Evolutionary conservation across 2,888 invertebrate species (phyloP), one percentile per base, ranked within the genome.

Genomic region (Lithophane socia): DNA sequence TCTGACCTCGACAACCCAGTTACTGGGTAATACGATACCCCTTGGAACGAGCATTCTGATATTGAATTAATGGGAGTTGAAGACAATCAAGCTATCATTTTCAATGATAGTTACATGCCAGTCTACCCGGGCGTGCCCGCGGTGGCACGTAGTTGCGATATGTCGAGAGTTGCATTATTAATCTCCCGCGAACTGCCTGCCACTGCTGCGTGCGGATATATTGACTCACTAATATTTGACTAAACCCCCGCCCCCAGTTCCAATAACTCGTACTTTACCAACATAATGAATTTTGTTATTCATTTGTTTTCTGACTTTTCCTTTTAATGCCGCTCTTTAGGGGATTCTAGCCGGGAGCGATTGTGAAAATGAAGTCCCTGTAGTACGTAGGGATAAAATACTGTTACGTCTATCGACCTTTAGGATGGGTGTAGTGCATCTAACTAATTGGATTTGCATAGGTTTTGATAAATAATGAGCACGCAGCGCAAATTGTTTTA

Each of bases 171-270:
- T 73, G 66, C 52, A 75, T 70, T 70, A 79, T 61, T 24, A 8
- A 66, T 66, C 65, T 7, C 2, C 24, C 72, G 24, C 72, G 24
- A 24, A 5, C 18, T 13, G 49, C 29, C 13, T 3, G 79, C 58
- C 47, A 0, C 72, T 4, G 49, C 16, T 18, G 3, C 21, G 1
- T 52, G 77, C 21, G 54, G 58, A 37, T 24, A 58, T 85, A 29
- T 66, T 63, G 63, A 69, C 82, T 77, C n/a, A n/a, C 85, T n/a
- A 71, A 69, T 70, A 74, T 77, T 81, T 66, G 65, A 37, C 52
- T 73, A 24, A 47, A 29, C 29, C 29, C 42, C 7, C 24, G 8
- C 29, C n/a, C 29, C 12, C 49, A 13, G 21, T 37, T 9, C 21
- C 66, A 49, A 42, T 29, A 64, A 65, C 42, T 65, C 44, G 54